Conservation (phyloP, 2,888 invertebrate genomes). For the Camponotus fellah region DNA sequence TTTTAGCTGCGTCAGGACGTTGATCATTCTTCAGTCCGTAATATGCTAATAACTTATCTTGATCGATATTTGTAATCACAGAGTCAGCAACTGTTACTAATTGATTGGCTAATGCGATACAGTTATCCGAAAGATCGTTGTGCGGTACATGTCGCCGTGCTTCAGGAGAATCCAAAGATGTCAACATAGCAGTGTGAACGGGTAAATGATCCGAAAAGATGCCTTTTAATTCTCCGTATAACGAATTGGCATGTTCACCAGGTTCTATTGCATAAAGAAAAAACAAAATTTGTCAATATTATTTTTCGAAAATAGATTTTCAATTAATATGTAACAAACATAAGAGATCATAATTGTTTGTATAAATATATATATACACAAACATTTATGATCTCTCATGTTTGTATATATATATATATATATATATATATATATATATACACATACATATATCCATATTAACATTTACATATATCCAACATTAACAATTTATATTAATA, state of each 20-base stretch:
- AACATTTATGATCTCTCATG: too few relatives aligned
- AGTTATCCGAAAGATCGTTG: slow-evolving; percentile 82
- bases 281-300: slow-evolving; percentile 21
- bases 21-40: slow-evolving; percentile 95
- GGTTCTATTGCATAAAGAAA: slow-evolving; percentile 85
- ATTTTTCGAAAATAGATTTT: slow-evolving; percentile 18
- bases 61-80: slow-evolving; percentile 91
- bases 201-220: slow-evolving; percentile 92
- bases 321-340: background rate
- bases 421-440: too few relatives aligned
- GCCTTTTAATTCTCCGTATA: slow-evolving; percentile 92
- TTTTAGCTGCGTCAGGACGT: slow-evolving; percentile 93
- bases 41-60: slow-evolving; percentile 92
- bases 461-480: background rate
- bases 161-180: slow-evolving; percentile 90
- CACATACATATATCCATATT: background rate
- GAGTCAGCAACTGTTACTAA: slow-evolving; percentile 89
- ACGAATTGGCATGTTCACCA: slow-evolving; percentile 89
- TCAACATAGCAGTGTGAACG: slow-evolving; percentile 93
- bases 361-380: background rate
- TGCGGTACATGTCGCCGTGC: slow-evolving; percentile 86
- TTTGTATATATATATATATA: too few relatives aligned
- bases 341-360: background rate
- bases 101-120: slow-evolving; percentile 85
- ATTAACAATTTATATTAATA: slow-evolving; percentile 1